Conservation (phyloP, 2,888 invertebrate species). For the Diarsia dahlii region DNA sequence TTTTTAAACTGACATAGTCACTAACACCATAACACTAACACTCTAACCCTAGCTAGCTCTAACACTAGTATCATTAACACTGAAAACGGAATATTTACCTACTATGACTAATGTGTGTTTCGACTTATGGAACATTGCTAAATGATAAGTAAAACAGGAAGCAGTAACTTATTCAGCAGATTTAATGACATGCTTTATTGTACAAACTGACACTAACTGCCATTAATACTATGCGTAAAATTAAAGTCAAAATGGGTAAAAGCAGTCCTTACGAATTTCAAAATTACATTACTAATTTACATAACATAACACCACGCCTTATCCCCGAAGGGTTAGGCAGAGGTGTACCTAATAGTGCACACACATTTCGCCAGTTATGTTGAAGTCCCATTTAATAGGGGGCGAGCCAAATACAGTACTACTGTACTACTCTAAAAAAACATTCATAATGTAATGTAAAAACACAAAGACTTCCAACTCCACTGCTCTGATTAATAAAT, state of each 20-base stretch:
- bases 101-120: too few species aligned
- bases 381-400: too few species aligned
- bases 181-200: neutral
- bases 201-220: neutral
- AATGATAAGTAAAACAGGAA: neutral
- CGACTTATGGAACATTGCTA: neutral
- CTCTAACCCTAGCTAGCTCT: too few species aligned
- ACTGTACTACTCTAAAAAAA: neutral
- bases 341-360: too few species aligned
- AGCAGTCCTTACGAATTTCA: too few species aligned
- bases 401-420: neutral
- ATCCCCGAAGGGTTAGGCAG: too few species aligned
- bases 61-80: too few species aligned
- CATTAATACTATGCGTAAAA: neutral
- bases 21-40: too few species aligned
- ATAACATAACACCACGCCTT: too few species aligned
- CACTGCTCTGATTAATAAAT: slow-evolving; percentile 41
- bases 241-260: neutral
- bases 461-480: slow-evolving; percentile 16
- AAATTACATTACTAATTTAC: neutral
- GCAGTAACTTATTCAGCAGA: neutral
- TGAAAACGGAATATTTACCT: too few species aligned
- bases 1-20: too few species aligned
- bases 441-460: neutral
- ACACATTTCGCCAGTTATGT: too few species aligned